phyloP scores from a whole-genome alignment of 2,113 vertebrate genomes.

The Oreocharis arfaki region DNA sequence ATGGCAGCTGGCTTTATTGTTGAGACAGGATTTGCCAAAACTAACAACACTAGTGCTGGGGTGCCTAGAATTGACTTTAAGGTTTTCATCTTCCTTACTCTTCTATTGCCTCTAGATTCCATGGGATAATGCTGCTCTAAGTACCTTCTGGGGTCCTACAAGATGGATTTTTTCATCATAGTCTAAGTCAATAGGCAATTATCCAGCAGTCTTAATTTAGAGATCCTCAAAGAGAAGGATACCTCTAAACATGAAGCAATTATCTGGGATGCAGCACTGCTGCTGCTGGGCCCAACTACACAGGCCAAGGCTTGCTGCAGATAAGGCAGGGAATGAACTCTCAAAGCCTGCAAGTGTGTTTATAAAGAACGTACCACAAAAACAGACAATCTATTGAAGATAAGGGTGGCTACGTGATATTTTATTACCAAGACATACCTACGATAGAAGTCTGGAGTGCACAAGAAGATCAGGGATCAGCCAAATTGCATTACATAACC shows the following conservation, averaged over 20 bases:
- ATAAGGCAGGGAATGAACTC: neutral
- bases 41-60: constrained; percentile 5
- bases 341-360: neutral
- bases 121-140: neutral
- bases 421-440: neutral
- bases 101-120: neutral
- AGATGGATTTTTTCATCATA: neutral
- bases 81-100: neutral
- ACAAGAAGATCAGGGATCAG: neutral
- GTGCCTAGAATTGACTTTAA: neutral
- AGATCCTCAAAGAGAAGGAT: neutral
- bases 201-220: neutral
- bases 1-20: constrained; percentile 41
- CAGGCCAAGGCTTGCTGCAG: neutral
- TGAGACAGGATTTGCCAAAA: constrained; percentile 38
- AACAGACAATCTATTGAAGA: neutral
- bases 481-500: neutral
- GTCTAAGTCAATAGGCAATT: neutral
- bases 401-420: neutral
- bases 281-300: neutral
- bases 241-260: neutral
- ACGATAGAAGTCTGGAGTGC: neutral
- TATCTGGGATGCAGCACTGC: neutral
- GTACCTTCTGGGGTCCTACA: neutral
- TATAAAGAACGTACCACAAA: neutral